Base-by-base conservation (phyloP, 2,797 vertebrate genomes). In the Myotis pilosus region DNA sequence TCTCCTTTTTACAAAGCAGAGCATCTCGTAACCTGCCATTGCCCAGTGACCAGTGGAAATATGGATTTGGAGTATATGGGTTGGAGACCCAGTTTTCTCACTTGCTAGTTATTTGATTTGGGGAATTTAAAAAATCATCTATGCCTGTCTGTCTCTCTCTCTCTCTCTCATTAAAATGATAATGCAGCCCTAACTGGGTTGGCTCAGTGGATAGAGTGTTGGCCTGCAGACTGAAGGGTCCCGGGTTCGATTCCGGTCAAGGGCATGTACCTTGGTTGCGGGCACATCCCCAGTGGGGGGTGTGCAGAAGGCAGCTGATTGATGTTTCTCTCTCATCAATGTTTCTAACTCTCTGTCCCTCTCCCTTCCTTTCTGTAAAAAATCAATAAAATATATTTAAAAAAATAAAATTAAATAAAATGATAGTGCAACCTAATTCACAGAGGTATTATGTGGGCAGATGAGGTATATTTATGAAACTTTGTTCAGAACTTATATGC, bases 61-160 rank as follows among this genome's bases (percentile, higher is more conserved):
- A 28, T 23, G 38, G 16, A 5, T 79, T 90, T 64, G 51, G 38
- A 76, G 57, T 62, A 10, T 49, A 30, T 4, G 17, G 60, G 15
- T 20, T 85, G 64, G 53, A 92, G 85, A 84, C 30, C 10, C 6
- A 75, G 23, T 53, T 92, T 41, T 79, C 5, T 75, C 68, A 82
- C 3, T 94, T 90, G 53, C 5, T 85, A 33, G 51, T 38, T 82
- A 62, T 64, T 95, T 92, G 69, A 94, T 81, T 71, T 84, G 19
- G 44, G 20, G 20, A 68, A 78, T 89, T 92, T 19, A 41, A 91
- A 95, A 49, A 49, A 64, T 41, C 2, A 36, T 25, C 9, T 55
- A 0, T 41, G 0, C 60, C 53, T 91, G 12, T 76, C 17, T 64
- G 2, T 51, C 49, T 51, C 0, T 22, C 20, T 22, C 7, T 74